A percentile compares a stretch with the other conserved stretches of the same genome.
Evolutionary conservation across 2,113 vertebrate species (phyloP).

Genomic region (Geococcyx californianus): DNA sequence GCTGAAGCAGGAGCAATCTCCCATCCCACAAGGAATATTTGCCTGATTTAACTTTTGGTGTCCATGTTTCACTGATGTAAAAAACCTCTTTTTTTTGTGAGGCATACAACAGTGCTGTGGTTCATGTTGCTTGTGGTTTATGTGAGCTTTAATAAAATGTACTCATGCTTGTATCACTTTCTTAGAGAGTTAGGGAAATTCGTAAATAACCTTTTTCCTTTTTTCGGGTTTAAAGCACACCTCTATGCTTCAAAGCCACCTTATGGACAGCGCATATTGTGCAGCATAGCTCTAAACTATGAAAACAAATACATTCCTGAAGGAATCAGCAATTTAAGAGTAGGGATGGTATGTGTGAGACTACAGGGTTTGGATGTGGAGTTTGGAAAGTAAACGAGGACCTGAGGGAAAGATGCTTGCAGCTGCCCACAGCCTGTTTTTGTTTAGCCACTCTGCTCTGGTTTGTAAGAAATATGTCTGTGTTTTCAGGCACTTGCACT

Average conservation of each 20-base stretch:
- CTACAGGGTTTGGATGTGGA: neutral
- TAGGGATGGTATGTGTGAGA: neutral
- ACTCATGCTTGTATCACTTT: rapidly evolving
- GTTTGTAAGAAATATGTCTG: neutral
- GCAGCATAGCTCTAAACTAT: neutral
- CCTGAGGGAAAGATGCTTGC: neutral
- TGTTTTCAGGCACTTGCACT: neutral
- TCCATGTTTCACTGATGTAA: neutral
- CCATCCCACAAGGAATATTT: neutral
- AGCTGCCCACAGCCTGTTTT: neutral
- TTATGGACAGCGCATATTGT: neutral
- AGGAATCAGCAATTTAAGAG: neutral
- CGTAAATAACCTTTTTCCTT: neutral
- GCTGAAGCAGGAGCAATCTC: neutral
- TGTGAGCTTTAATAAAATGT: neutral
- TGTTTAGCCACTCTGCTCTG: neutral
- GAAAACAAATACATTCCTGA: neutral
- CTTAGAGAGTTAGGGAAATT: neutral
- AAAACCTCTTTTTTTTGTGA: neutral
- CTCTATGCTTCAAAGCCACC: neutral
- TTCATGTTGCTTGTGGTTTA: neutral
- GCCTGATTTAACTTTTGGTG: neutral
- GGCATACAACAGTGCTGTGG: neutral
- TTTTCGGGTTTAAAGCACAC: neutral
- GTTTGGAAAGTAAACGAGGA: neutral